Evolutionary conservation across 2,888 invertebrate genomes (phyloP).

Genomic region (Metopia argyrocephala): DNA sequence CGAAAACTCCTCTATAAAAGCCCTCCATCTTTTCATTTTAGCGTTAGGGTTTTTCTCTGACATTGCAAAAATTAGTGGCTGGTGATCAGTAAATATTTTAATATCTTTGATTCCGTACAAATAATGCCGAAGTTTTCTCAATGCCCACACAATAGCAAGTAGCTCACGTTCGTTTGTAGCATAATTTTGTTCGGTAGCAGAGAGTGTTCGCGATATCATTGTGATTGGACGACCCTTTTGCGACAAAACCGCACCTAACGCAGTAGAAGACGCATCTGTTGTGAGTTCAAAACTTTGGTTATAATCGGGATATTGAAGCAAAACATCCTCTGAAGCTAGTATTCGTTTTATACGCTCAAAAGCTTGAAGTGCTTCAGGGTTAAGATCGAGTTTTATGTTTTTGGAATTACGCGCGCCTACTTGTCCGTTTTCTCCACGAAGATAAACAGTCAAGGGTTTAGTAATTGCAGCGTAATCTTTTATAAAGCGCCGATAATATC

Average conservation of each 20-base stretch:
- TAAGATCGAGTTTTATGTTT: not conserved
- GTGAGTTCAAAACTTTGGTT: not conserved
- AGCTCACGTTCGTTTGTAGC: conserved; percentile 26
- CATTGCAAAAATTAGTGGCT: conserved; percentile 30
- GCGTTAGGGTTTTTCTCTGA: conserved; percentile 18
- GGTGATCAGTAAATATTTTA: conserved; percentile 29
- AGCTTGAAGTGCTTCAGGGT: conserved; percentile 1
- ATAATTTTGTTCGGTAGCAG: conserved; percentile 17
- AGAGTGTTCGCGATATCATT: conserved; percentile 18
- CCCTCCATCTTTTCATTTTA: conserved; percentile 26
- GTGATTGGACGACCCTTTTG: conserved; percentile 16
- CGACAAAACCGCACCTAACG: conserved; percentile 7
- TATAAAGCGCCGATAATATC: conserved; percentile 3
- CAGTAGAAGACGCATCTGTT: conserved; percentile 21
- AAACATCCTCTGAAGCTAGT: conserved; percentile 28
- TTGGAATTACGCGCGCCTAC: not conserved
- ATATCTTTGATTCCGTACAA: not conserved
- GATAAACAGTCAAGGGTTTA: conserved; percentile 3
- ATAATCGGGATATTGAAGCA: conserved; percentile 20
- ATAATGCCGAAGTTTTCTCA: conserved; percentile 8
- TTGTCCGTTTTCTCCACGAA: conserved; percentile 15
- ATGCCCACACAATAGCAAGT: conserved; percentile 19
- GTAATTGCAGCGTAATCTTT: not conserved
- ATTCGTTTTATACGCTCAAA: conserved; percentile 2
- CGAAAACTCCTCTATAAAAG: conserved; percentile 21